phyloP scores from a whole-genome alignment of 1,140 invertebrate genomes.

The Sinonovacula constricta region DNA sequence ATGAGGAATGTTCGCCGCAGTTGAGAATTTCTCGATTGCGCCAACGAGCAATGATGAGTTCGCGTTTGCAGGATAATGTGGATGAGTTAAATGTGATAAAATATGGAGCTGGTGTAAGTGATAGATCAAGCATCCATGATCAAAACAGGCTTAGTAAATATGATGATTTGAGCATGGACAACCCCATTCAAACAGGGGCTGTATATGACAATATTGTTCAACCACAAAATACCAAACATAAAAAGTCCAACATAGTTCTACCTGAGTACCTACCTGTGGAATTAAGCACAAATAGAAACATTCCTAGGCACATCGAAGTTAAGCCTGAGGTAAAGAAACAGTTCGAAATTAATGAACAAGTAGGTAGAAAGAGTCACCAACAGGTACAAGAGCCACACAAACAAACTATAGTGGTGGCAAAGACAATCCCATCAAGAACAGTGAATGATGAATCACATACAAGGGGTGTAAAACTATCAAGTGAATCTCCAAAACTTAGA shows the following conservation, averaged over 20 bases:
- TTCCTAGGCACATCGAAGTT: too few species aligned
- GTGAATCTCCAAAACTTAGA: slow-evolving; percentile 35
- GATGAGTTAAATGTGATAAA: slow-evolving; percentile 11
- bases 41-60: slow-evolving; percentile 68
- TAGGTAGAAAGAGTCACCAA: background rate
- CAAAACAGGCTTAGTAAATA: slow-evolving; percentile 36
- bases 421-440: background rate
- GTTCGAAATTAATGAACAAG: background rate
- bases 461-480: slow-evolving; percentile 31
- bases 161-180: slow-evolving; percentile 34
- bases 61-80: slow-evolving; percentile 43
- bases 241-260: slow-evolving; percentile 31
- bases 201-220: too few species aligned
- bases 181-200: too few species aligned
- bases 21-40: slow-evolving; percentile 68
- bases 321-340: too few species aligned
- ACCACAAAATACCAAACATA: slow-evolving; percentile 21
- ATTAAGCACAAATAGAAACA: too few species aligned
- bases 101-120: too few species aligned
- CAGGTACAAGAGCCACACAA: too few species aligned
- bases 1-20: slow-evolving; percentile 71
- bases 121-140: slow-evolving; percentile 18
- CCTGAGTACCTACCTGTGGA: slow-evolving; percentile 30
- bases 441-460: too few species aligned
- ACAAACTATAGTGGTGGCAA: background rate